phyloP scores from a whole-genome alignment of 2,113 vertebrate genomes.

The Corydoras maculifer region DNA sequence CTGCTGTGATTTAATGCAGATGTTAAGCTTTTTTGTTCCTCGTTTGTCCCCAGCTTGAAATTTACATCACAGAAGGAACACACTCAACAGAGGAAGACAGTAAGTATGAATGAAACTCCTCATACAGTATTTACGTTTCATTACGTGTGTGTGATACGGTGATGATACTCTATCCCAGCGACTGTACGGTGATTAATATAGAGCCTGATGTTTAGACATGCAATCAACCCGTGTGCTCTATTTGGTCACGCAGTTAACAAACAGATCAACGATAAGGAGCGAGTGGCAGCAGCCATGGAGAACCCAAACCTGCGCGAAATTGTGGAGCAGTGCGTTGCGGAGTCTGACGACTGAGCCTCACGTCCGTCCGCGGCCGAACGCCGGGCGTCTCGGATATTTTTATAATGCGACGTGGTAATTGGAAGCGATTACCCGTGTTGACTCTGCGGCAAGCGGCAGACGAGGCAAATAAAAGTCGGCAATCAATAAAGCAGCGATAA shows the following conservation, averaged over 20 bases:
- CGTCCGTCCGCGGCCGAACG: neutral
- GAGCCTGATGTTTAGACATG: neutral
- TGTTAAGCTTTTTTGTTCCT: neutral
- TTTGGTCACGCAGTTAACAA: slow-evolving; percentile 80
- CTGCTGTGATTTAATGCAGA: too few species aligned
- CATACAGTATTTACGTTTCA: too few species aligned
- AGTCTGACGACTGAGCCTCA: slow-evolving; percentile 75
- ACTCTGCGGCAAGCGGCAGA: neutral
- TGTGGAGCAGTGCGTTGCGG: slow-evolving; percentile 89
- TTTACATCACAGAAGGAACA: slow-evolving; percentile 93
- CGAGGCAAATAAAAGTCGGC: neutral
- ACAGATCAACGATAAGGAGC: slow-evolving; percentile 97
- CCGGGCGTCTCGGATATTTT: too few species aligned
- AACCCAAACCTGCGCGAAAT: slow-evolving; percentile 90
- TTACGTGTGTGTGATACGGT: neutral
- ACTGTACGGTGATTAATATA: neutral
- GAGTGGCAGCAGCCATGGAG: slow-evolving; percentile 98
- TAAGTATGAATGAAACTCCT: slow-evolving; percentile 66
- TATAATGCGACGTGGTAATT: neutral
- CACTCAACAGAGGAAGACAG: slow-evolving; percentile 95
- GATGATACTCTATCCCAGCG: neutral
- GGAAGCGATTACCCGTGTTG: neutral
- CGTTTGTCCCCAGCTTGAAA: slow-evolving; percentile 75
- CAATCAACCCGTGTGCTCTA: neutral
- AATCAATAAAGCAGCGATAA: slow-evolving; percentile 10